Conservation (phyloP, 2,113 vertebrate species). For the Albula goreensis region DNA sequence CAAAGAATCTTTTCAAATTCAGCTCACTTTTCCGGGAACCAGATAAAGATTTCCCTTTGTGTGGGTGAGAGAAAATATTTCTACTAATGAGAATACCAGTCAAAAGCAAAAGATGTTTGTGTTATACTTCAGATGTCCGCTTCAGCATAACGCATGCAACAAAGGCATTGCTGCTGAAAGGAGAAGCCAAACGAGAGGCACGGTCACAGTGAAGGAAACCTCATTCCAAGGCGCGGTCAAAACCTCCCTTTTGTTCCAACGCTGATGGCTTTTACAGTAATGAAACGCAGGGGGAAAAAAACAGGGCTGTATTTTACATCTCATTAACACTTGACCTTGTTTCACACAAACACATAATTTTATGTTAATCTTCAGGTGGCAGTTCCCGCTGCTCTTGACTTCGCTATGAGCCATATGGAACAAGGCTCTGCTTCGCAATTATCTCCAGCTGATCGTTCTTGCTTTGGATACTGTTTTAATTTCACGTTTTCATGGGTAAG, state of each 20-base stretch:
- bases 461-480: constrained; percentile 18
- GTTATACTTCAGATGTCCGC: neutral
- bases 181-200: neutral
- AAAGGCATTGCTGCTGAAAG: neutral
- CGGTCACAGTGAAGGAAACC: neutral
- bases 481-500: constrained; percentile 39
- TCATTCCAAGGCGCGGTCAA: neutral
- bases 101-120: neutral
- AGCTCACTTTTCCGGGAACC: neutral
- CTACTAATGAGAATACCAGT: neutral
- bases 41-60: neutral
- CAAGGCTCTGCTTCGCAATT: constrained; percentile 28
- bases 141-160: neutral
- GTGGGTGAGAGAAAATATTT: constrained; percentile 10
- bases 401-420: constrained; percentile 48
- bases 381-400: constrained; percentile 31
- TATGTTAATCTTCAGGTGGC: constrained; percentile 48
- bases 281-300: constrained; percentile 47
- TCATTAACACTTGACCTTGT: constrained; percentile 55
- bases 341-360: constrained; percentile 56
- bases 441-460: constrained; percentile 50
- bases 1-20: neutral
- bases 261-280: constrained; percentile 45
- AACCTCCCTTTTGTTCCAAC: constrained; percentile 14
- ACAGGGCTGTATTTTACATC: constrained; percentile 36